These are phyloP conservation scores for Malthinus flaveolus DNA, from an alignment of 2,888 invertebrate species.

Conservation along the genomic window DNA sequence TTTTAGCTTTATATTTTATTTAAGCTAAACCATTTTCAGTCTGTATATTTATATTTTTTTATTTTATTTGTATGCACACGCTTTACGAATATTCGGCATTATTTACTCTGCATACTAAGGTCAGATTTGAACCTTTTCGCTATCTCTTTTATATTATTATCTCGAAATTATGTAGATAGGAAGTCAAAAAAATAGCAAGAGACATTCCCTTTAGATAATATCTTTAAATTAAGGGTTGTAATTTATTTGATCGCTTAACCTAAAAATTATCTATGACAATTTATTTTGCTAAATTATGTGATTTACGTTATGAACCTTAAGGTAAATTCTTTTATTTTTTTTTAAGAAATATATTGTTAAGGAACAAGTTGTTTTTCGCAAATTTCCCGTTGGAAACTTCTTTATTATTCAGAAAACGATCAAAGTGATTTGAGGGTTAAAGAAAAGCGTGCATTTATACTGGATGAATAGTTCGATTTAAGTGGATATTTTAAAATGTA, in stretches of 20 bases:
- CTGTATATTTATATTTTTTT: neutral
- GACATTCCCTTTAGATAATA: slow-evolving; percentile 22
- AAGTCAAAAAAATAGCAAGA: slow-evolving; percentile 5
- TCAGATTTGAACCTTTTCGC: slow-evolving; percentile 3
- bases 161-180: slow-evolving; percentile 12
- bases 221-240: slow-evolving; percentile 22
- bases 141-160: slow-evolving; percentile 13
- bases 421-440: too few relatives aligned
- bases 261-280: too few relatives aligned
- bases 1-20: slow-evolving; percentile 1
- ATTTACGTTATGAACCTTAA: too few relatives aligned
- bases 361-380: too few relatives aligned
- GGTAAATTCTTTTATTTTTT: too few relatives aligned
- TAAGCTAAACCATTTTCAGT: neutral
- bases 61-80: slow-evolving; percentile 3
- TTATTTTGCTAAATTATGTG: too few relatives aligned
- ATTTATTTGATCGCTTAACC: slow-evolving; percentile 13
- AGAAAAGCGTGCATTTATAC: too few relatives aligned
- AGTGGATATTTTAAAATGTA: too few relatives aligned
- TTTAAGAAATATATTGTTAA: too few relatives aligned
- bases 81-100: slow-evolving; percentile 3
- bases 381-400: too few relatives aligned
- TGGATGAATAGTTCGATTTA: too few relatives aligned
- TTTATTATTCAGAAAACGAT: too few relatives aligned
- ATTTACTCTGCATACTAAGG: neutral